A percentile compares a stretch with the other conserved stretches of the same genome.
Conservation (phyloP, 2,888 invertebrate genomes). For the Lottia scabra region DNA sequence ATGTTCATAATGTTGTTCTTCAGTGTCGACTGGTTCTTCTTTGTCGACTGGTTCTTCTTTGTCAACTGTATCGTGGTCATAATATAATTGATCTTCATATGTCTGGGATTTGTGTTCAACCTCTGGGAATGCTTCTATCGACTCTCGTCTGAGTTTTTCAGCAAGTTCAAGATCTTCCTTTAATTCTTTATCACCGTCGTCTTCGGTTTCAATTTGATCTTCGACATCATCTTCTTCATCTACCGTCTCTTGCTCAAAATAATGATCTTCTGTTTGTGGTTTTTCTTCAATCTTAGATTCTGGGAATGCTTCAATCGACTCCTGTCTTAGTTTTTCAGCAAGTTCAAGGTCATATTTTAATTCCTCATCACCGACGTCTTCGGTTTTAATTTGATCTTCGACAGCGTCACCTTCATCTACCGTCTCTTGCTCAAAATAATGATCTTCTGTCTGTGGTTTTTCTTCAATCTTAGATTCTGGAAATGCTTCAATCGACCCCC, state of each 20-base stretch:
- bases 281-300: no score
- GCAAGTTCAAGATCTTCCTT: no score
- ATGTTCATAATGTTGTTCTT: background rate
- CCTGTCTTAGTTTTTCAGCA: no score
- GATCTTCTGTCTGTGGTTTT: background rate
- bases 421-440: background rate
- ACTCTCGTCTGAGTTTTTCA: background rate
- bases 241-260: background rate
- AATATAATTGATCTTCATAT: no score
- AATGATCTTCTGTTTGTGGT: background rate
- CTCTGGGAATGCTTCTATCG: no score
- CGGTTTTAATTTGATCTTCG: slow-evolving; percentile 20
- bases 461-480: no score
- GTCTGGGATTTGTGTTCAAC: no score
- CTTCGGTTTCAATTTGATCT: background rate
- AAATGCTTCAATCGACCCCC: no score
- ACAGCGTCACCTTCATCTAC: background rate
- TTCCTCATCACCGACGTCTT: slow-evolving; percentile 18
- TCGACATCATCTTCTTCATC: background rate
- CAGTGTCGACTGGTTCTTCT: no score
- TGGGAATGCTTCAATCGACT: no score
- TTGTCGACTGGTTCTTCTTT: no score
- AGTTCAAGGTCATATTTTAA: slow-evolving; percentile 3
- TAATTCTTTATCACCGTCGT: background rate
- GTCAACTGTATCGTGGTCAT: background rate